Evolutionary conservation across 2,113 vertebrate genomes (phyloP), one percentile per base, ranked within the genome.

Genomic region (Boulengeromyrus knoepffleri): DNA sequence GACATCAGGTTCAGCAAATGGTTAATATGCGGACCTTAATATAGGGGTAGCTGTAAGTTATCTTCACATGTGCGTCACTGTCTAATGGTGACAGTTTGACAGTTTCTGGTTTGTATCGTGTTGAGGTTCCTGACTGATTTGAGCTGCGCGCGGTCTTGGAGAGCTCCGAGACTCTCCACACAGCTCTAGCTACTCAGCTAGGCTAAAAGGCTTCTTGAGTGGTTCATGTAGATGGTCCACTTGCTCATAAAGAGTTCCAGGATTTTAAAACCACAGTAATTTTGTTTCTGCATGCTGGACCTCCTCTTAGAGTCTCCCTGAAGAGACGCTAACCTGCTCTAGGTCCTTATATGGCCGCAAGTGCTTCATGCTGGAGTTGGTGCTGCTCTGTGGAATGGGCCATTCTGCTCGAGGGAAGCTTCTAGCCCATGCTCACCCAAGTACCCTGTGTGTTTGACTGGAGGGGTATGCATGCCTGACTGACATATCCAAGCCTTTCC

Each of bases 261-360:
- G 46, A 86, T 80, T 80, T 50, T 47, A 49, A 50, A 45, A 86
- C 24, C n/a, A 49, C 47, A 27, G 84, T 86, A 12, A n/a, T 47
- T 86, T 86, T 31, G n/a, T 74, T 88, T 47, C 10, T 31, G n/a
- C 39, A 4, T n/a, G 15, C 31, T 1, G 4, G 31, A 9, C 21
- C 50, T 56, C 49, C 49, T 56, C 31, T 53, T 17, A 74, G 49
- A 53, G 50, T 45, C 24, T 74, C 21, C 24, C n/a, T n/a, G 53
- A 27, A 27, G 80, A 85, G 36, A 52, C 87, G 24, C 8, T 39
- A 56, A 90, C 86, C 84, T 87, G 89, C 36, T 52, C 86, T 62
- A 80, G 27, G 36, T 17, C 86, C 86, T 88, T 88, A 88, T 90
- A 88, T 83, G 90, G 87, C 50, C 39, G 10, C 45, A 17, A 88